A percentile compares a stretch with the other conserved stretches of the same genome.
Conservation (phyloP, 2,888 invertebrate genomes). For the Philaethria dido region DNA sequence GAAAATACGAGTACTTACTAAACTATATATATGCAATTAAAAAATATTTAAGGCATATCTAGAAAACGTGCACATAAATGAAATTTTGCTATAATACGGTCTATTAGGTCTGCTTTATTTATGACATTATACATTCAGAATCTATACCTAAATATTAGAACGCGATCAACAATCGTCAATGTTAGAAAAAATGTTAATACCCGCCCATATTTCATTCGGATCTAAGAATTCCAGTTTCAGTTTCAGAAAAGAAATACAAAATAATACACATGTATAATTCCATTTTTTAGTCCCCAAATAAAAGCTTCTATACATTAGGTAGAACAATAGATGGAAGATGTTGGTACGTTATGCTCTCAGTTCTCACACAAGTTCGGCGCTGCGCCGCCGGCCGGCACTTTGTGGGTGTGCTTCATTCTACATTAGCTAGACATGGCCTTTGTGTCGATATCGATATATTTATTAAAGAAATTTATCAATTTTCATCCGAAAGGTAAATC, state of each 20-base stretch:
- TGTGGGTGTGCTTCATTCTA: slow-evolving; percentile 38
- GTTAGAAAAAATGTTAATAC: no score
- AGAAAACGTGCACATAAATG: no score
- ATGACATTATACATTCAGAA: no score
- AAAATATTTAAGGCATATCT: no score
- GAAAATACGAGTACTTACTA: no score
- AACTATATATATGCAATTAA: no score
- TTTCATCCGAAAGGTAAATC: no score
- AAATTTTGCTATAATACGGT: no score
- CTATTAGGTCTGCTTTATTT: no score
- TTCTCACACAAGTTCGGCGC: slow-evolving; percentile 29
- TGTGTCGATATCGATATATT: slow-evolving; percentile 24
- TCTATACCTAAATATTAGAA: no score
- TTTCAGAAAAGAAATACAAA: background rate
- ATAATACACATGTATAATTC: background rate
- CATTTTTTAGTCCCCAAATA: slow-evolving; percentile 15
- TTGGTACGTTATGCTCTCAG: slow-evolving; percentile 26
- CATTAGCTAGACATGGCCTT: slow-evolving; percentile 17
- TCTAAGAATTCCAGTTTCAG: background rate
- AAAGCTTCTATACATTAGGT: slow-evolving; percentile 15
- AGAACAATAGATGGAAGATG: slow-evolving; percentile 35
- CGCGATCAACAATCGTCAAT: no score
- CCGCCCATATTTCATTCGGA: no score
- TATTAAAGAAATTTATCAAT: background rate
- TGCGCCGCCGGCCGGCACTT: slow-evolving; percentile 46